Percentiles rank a stretch among this genome's conserved stretches.
Evolutionary conservation across 2,888 invertebrate genomes (phyloP).

Genomic region (Caprella mutica): DNA sequence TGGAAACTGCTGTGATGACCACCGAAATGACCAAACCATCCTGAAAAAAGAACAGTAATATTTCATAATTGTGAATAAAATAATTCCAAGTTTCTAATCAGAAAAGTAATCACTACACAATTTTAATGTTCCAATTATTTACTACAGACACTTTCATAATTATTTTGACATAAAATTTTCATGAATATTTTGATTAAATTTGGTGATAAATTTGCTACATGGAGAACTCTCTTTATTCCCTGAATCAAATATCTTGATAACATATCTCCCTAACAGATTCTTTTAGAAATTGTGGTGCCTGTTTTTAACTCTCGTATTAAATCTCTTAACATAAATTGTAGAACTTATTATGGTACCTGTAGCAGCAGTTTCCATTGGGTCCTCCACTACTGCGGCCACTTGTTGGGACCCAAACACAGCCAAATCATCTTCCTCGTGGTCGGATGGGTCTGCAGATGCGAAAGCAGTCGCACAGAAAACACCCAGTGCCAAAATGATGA

Average conservation of each 20-base stretch:
- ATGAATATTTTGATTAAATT: background rate
- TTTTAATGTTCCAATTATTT: background rate
- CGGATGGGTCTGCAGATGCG: too few species aligned
- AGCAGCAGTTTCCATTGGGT: background rate
- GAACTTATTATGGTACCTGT: background rate
- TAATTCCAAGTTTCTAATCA: too few species aligned
- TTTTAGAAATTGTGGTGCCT: too few species aligned
- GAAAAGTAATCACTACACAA: too few species aligned
- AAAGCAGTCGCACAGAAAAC: too few species aligned
- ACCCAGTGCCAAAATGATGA: too few species aligned
- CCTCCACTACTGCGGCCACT: background rate
- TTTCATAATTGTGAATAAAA: too few species aligned
- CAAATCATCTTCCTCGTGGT: background rate
- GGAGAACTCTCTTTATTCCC: background rate
- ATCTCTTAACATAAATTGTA: too few species aligned
- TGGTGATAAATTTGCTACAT: background rate
- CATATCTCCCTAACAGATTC: background rate
- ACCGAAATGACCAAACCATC: constrained; percentile 6
- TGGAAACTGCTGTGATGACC: constrained; percentile 6
- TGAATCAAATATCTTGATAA: background rate
- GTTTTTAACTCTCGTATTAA: too few species aligned
- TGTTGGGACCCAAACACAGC: background rate
- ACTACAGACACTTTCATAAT: background rate
- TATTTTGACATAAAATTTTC: background rate
- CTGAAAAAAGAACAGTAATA: too few species aligned